phyloP scores from a whole-genome alignment of 1,140 invertebrate genomes.

The Pseudomyrmex sp. region DNA sequence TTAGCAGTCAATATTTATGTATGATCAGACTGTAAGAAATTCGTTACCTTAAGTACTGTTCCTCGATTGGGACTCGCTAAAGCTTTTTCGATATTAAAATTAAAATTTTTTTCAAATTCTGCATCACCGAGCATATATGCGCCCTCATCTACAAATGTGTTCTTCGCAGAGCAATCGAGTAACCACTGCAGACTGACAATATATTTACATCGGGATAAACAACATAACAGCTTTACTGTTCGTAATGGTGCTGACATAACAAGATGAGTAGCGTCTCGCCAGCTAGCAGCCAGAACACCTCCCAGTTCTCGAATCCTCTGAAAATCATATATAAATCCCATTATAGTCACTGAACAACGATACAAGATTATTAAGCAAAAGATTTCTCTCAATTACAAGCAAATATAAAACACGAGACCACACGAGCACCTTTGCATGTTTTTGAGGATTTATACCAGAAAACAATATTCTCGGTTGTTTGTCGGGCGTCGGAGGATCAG shows the following conservation, averaged over 20 bases:
- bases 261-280: conserved; percentile 93
- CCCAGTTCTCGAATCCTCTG: conserved; percentile 92
- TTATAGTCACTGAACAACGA: neutral
- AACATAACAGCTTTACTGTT: conserved; percentile 94
- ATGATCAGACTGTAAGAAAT: conserved; percentile 71
- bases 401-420: neutral
- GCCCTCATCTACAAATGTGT: conserved; percentile 92
- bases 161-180: conserved; percentile 90
- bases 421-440: conserved; percentile 84
- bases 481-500: conserved; percentile 83
- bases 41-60: conserved; percentile 85
- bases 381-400: conserved; percentile 1
- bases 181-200: conserved; percentile 94
- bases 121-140: conserved; percentile 89
- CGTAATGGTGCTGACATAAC: conserved; percentile 91
- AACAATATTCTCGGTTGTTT: conserved; percentile 84
- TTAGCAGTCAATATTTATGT: neutral
- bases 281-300: conserved; percentile 90
- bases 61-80: conserved; percentile 87
- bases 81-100: conserved; percentile 91
- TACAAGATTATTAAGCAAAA: conserved; percentile 15
- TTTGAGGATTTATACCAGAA: conserved; percentile 84
- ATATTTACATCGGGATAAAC: conserved; percentile 91
- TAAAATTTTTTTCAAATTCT: conserved; percentile 91
- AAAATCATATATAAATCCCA: conserved; percentile 63